A percentile compares a stretch with the other conserved stretches of the same genome.
phyloP scores from a whole-genome alignment of 2,113 vertebrate species.

The Pachycephala philippinensis region DNA sequence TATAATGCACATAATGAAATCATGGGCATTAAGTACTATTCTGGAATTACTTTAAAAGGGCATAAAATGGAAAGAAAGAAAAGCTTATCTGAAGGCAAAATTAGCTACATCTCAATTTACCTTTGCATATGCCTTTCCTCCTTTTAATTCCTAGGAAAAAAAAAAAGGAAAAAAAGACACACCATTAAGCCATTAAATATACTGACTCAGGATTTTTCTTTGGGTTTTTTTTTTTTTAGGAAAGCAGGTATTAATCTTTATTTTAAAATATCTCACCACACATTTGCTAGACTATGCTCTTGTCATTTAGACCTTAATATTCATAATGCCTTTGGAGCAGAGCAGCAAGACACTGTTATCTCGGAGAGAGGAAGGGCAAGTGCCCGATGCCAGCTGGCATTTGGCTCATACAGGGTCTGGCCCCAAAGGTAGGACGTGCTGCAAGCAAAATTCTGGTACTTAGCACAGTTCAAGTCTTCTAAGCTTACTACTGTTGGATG shows the following conservation, averaged over 20 bases:
- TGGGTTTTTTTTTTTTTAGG: not conserved
- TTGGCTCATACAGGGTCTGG: not conserved
- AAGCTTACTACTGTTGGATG: not conserved
- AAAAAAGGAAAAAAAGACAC: not conserved
- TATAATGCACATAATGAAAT: not conserved
- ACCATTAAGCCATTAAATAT: not conserved
- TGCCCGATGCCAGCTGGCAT: not conserved
- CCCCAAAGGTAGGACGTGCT: not conserved
- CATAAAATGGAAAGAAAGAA: not conserved
- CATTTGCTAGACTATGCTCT: not conserved
- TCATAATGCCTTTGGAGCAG: not conserved
- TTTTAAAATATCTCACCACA: not conserved
- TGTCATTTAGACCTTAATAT: not conserved
- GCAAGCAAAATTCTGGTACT: not conserved
- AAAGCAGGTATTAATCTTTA: not conserved
- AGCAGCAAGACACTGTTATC: not conserved
- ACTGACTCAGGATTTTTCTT: not conserved
- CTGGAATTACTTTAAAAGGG: not conserved
- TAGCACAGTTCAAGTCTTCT: not conserved
- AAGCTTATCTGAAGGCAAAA: not conserved
- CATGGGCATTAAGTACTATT: not conserved
- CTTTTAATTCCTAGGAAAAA: conserved; percentile 85
- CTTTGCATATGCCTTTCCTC: conserved; percentile 94
- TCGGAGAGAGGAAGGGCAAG: not conserved
- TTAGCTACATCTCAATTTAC: conserved; percentile 67